Conservation (phyloP, 2,797 vertebrate genomes). For the Agapornis canus region DNA sequence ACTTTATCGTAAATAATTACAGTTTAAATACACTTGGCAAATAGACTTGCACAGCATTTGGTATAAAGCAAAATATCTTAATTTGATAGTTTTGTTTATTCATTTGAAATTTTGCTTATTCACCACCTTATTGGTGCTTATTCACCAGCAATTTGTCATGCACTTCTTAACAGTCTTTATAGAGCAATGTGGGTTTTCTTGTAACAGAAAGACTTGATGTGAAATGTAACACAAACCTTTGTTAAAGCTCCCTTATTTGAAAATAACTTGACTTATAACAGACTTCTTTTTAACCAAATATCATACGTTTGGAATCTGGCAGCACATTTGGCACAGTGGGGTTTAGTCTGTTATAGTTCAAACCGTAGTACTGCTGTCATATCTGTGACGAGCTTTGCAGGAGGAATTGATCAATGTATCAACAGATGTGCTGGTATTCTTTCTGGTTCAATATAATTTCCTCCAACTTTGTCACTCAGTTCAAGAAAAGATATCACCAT, state of each 20-base stretch:
- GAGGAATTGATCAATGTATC: neutral
- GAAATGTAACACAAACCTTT: neutral
- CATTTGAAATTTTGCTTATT: neutral
- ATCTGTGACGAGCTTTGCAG: neutral
- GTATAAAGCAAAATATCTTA: neutral
- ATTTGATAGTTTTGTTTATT: neutral
- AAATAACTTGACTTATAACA: neutral
- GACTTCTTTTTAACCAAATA: neutral
- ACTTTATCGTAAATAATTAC: neutral
- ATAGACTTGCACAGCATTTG: neutral
- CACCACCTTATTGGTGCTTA: neutral
- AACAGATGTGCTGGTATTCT: neutral
- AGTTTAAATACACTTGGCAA: conserved; percentile 5
- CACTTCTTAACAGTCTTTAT: neutral
- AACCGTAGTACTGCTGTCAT: neutral
- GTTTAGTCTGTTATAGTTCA: neutral
- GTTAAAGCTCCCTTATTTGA: neutral
- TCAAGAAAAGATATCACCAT: neutral
- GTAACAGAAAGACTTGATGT: rapidly evolving
- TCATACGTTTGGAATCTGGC: neutral
- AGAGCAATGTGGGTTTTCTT: neutral
- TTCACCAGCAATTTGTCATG: neutral
- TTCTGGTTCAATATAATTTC: neutral
- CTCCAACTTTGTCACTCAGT: neutral
- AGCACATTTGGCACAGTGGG: neutral